Evolutionary conservation across 2,888 invertebrate species (phyloP).

Genomic region (Nomada fucata): DNA sequence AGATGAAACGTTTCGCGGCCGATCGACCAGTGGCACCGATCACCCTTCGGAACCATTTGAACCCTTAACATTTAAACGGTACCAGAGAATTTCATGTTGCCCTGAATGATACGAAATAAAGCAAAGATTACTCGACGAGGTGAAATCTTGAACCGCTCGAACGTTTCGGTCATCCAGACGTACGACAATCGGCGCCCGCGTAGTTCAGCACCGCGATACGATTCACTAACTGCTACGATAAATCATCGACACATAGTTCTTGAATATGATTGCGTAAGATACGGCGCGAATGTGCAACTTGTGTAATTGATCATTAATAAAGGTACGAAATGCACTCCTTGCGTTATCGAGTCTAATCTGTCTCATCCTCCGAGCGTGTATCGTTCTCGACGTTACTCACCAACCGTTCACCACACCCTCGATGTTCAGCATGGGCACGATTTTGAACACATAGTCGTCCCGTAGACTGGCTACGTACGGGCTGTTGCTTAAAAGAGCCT

Average conservation of each 20-base stretch:
- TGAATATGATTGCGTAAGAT: constrained; percentile 69
- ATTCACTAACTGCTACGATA: constrained; percentile 61
- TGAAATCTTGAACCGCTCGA: constrained; percentile 32
- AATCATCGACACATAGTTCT: constrained; percentile 64
- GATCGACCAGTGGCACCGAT: constrained; percentile 2
- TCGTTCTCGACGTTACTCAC: constrained; percentile 85
- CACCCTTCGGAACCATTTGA: background rate
- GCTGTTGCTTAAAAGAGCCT: constrained; percentile 87
- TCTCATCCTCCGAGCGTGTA: background rate
- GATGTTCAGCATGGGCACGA: constrained; percentile 95
- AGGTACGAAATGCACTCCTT: constrained; percentile 72
- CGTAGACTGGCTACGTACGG: constrained; percentile 87
- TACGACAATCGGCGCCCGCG: constrained; percentile 68
- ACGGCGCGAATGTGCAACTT: constrained; percentile 74
- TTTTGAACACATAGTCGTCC: constrained; percentile 91
- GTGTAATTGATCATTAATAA: constrained; percentile 79
- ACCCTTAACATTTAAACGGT: background rate
- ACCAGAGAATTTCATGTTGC: background rate
- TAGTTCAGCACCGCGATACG: constrained; percentile 51
- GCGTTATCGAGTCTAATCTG: background rate
- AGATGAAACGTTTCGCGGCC: constrained; percentile 76
- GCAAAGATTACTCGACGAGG: background rate
- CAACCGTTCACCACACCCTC: constrained; percentile 95
- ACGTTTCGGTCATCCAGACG: constrained; percentile 82
- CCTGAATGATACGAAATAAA: background rate